These are phyloP conservation scores for Amblyraja radiata DNA, from an alignment of 2,797 vertebrate species.

Conservation along the genomic window DNA sequence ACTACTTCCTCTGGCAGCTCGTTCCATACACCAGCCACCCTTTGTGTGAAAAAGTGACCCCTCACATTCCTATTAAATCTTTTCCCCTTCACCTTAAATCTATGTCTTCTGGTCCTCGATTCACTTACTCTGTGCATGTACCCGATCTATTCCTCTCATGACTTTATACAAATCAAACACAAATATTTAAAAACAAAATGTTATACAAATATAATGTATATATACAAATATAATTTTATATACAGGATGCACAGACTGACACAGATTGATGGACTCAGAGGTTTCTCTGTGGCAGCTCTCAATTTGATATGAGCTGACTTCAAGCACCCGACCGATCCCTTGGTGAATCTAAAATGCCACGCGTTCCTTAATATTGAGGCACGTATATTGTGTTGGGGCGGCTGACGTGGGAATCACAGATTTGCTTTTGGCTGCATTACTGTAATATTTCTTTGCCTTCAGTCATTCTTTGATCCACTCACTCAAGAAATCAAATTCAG, in stretches of 20 bases:
- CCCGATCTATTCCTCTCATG: too few species aligned
- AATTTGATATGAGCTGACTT: neutral
- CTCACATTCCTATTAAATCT: too few species aligned
- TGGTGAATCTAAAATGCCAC: neutral
- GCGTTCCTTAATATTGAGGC: neutral
- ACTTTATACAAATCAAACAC: too few species aligned
- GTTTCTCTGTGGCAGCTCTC: neutral
- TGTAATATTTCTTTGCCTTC: slow-evolving; percentile 15
- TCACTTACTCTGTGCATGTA: too few species aligned
- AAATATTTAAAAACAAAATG: too few species aligned
- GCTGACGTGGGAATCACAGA: neutral
- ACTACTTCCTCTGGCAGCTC: too few species aligned
- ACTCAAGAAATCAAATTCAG: slow-evolving; percentile 27
- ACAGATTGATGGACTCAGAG: neutral
- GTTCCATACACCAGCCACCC: too few species aligned
- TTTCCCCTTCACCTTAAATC: too few species aligned
- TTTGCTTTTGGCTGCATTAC: neutral
- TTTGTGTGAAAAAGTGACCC: too few species aligned
- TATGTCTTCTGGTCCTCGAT: too few species aligned
- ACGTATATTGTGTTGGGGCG: neutral
- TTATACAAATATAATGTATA: too few species aligned
- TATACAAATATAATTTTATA: too few species aligned
- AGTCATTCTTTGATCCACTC: slow-evolving; percentile 17
- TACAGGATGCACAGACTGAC: neutral
- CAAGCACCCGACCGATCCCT: neutral